These are phyloP conservation scores for Sympetrum striolatum DNA, from an alignment of 2,888 invertebrate genomes.

Conservation along the genomic window DNA sequence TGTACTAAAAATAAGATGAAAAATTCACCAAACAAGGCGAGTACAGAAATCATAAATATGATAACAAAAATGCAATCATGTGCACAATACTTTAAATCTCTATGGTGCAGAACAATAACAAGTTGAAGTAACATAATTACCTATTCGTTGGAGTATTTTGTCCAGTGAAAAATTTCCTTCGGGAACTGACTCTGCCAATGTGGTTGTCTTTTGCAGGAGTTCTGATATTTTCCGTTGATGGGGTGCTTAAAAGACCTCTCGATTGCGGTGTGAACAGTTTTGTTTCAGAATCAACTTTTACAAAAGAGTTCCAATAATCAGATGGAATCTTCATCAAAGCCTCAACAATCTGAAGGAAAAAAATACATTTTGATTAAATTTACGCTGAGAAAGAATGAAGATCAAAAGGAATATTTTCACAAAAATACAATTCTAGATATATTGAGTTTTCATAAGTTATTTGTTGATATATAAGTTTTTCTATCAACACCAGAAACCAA, in stretches of 20 bases:
- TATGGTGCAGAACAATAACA: too few relatives aligned
- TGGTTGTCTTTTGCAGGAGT: conserved; percentile 5
- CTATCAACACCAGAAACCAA: too few relatives aligned
- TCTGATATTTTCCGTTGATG: background rate
- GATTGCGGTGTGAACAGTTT: background rate
- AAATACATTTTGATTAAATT: background rate
- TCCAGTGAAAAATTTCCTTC: background rate
- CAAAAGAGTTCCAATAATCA: conserved; percentile 8
- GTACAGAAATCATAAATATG: too few relatives aligned
- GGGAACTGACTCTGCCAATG: background rate
- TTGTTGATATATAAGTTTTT: too few relatives aligned
- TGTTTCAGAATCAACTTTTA: background rate
- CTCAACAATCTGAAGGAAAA: conserved; percentile 12
- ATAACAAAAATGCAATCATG: too few relatives aligned
- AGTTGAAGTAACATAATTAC: background rate
- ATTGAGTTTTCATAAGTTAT: too few relatives aligned
- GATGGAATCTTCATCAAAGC: conserved; percentile 27
- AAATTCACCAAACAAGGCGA: too few relatives aligned
- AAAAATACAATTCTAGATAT: too few relatives aligned
- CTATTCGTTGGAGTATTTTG: conserved; percentile 4
- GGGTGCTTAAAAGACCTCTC: background rate
- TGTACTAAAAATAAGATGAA: too few relatives aligned
- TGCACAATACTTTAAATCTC: too few relatives aligned
- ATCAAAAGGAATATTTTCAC: background rate
- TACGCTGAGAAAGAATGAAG: background rate